A percentile compares a stretch with the other conserved stretches of the same genome.
These are phyloP conservation scores for Microcebus tavaratra DNA, from an alignment of 2,113 vertebrate genomes.

Conservation along the genomic window DNA sequence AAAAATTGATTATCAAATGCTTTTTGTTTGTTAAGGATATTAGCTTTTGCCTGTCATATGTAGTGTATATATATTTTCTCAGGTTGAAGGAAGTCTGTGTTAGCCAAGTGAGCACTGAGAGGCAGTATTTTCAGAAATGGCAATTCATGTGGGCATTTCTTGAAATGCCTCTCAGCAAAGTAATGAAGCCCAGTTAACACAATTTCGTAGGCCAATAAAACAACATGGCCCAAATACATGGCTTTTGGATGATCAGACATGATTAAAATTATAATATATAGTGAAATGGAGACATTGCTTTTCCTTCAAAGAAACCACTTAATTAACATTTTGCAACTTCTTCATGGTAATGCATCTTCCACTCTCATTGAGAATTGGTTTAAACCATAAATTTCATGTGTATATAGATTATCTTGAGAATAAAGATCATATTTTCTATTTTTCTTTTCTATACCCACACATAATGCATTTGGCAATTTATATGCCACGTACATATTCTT, in stretches of 20 bases:
- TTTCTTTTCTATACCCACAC: conserved; percentile 33
- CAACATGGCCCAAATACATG: neutral
- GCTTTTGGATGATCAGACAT: neutral
- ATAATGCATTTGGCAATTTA: neutral
- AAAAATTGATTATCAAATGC: neutral
- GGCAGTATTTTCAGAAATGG: conserved; percentile 27
- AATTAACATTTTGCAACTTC: neutral
- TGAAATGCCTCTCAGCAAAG: conserved; percentile 1
- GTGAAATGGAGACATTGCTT: neutral
- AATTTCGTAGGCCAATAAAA: neutral
- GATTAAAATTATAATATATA: neutral
- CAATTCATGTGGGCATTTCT: neutral
- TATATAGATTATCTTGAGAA: neutral
- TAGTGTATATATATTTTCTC: neutral
- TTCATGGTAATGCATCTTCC: neutral
- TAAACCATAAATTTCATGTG: neutral
- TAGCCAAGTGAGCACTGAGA: neutral
- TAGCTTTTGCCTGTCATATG: neutral
- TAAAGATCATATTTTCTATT: conserved; percentile 15
- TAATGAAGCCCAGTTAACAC: neutral
- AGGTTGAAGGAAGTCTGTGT: neutral
- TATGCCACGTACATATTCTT: conserved; percentile 11
- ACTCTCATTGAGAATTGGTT: neutral
- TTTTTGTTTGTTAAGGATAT: conserved; percentile 8
- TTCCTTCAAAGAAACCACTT: neutral